A percentile compares a stretch with the other conserved stretches of the same genome.
These are phyloP conservation scores for Halichondria panicea DNA, from an alignment of 37 sponge, comb jelly and placozoan genomes.

Conservation along the genomic window DNA sequence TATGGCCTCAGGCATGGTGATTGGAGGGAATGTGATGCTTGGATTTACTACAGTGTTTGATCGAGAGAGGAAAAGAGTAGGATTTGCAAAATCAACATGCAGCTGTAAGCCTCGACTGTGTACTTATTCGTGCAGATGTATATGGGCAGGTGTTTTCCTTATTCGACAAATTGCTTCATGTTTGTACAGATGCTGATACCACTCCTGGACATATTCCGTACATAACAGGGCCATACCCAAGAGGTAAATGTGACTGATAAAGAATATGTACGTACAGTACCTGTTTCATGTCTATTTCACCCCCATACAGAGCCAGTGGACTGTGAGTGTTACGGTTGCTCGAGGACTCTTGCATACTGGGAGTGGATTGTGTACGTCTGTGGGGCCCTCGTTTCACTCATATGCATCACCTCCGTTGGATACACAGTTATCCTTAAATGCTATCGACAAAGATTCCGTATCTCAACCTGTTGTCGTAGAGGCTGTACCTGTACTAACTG, in stretches of 20 bases:
- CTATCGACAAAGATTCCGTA: too few relatives aligned
- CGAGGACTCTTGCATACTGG: background rate
- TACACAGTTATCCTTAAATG: background rate
- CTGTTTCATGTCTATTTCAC: background rate
- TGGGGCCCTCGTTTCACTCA: conserved; percentile 1
- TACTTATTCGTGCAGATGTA: background rate
- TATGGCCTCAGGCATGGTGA: conserved; percentile 25
- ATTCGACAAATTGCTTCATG: background rate
- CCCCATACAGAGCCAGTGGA: conserved; percentile 1
- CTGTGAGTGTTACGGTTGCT: background rate
- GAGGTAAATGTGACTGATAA: conserved; percentile 1
- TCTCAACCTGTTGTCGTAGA: too few relatives aligned
- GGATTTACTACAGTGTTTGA: conserved; percentile 56
- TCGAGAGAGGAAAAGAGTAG: conserved; percentile 29
- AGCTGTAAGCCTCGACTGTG: conserved; percentile 18
- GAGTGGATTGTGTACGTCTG: conserved; percentile 2
- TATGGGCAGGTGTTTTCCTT: background rate
- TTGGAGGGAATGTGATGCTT: conserved; percentile 47
- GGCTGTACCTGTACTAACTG: too few relatives aligned
- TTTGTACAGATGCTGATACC: too few relatives aligned
- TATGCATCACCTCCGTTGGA: background rate
- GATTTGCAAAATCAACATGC: conserved; percentile 54
- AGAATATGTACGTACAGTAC: background rate
- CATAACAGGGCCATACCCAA: conserved; percentile 2
- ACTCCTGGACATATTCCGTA: too few relatives aligned